phyloP scores from a whole-genome alignment of 2,888 invertebrate genomes.

The Philereme transversata region DNA sequence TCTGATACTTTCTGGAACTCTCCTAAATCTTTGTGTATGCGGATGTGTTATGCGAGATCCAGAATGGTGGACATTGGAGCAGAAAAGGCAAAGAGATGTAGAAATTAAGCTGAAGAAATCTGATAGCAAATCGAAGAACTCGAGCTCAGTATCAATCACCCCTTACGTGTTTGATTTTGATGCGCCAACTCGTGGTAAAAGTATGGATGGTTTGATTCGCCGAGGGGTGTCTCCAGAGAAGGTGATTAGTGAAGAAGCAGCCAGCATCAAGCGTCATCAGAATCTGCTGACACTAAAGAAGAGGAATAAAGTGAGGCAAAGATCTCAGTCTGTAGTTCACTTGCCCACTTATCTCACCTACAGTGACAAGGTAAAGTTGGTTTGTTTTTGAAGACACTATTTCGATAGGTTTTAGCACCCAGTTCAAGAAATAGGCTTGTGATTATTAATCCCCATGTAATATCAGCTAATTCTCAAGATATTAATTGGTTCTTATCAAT shows the following conservation, averaged over 20 bases:
- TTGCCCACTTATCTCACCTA: slow-evolving; percentile 89
- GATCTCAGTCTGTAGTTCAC: slow-evolving; percentile 87
- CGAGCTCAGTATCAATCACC: slow-evolving; percentile 78
- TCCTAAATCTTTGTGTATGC: slow-evolving; percentile 93
- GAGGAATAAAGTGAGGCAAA: slow-evolving; percentile 44
- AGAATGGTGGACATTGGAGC: slow-evolving; percentile 90
- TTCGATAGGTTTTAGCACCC: not conserved
- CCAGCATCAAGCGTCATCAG: slow-evolving; percentile 60
- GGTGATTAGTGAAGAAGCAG: slow-evolving; percentile 65
- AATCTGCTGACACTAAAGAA: slow-evolving; percentile 52
- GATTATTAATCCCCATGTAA: too few species aligned
- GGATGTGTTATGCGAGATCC: slow-evolving; percentile 95
- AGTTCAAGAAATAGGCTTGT: too few species aligned
- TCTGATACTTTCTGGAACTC: slow-evolving; percentile 91
- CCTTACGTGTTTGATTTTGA: slow-evolving; percentile 72
- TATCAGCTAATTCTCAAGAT: too few species aligned
- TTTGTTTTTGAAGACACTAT: not conserved
- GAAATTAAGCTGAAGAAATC: slow-evolving; percentile 58
- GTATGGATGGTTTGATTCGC: slow-evolving; percentile 63
- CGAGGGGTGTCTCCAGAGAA: slow-evolving; percentile 63
- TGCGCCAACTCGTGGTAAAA: slow-evolving; percentile 59
- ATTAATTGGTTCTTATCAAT: too few species aligned
- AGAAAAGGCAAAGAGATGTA: slow-evolving; percentile 76
- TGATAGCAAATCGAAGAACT: slow-evolving; percentile 70
- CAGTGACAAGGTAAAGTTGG: slow-evolving; percentile 84